These are phyloP conservation scores for Tetramorium simillimum DNA, from an alignment of 1,140 invertebrate species.

Conservation along the genomic window DNA sequence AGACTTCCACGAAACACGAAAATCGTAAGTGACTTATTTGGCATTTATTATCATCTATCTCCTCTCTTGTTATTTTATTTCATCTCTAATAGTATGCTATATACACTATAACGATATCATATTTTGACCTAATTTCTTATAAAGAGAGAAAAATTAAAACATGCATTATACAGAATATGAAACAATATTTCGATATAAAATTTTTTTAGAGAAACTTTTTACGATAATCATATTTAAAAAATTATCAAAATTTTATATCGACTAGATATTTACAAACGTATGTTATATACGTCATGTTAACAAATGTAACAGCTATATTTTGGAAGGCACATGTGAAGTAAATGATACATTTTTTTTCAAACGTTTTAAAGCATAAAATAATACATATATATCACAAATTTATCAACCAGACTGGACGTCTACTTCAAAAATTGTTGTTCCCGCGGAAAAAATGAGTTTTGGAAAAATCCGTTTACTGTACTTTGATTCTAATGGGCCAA, in stretches of 20 bases:
- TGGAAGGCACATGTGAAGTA: background rate
- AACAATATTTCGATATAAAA: background rate
- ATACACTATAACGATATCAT: background rate
- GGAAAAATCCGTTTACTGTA: slow-evolving; percentile 67
- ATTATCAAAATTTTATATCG: slow-evolving; percentile 6
- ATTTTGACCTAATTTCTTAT: background rate
- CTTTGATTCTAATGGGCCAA: slow-evolving; percentile 78
- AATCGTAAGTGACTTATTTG: background rate
- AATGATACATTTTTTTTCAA: slow-evolving; percentile 8
- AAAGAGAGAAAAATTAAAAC: background rate
- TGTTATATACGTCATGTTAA: background rate
- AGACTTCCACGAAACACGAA: background rate
- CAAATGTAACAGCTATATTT: background rate
- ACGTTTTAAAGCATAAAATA: background rate
- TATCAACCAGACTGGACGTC: slow-evolving; percentile 50
- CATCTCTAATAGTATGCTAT: background rate
- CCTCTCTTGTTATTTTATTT: background rate
- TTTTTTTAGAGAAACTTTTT: background rate
- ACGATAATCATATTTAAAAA: background rate
- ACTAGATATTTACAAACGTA: slow-evolving; percentile 15
- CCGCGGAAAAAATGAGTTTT: slow-evolving; percentile 74
- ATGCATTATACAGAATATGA: background rate
- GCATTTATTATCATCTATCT: background rate
- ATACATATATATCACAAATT: background rate
- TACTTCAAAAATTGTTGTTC: slow-evolving; percentile 73